Evolutionary conservation across 2,888 invertebrate genomes (phyloP), one percentile per base, ranked within the genome.

Genomic region (Drosophila hamatofila): DNA sequence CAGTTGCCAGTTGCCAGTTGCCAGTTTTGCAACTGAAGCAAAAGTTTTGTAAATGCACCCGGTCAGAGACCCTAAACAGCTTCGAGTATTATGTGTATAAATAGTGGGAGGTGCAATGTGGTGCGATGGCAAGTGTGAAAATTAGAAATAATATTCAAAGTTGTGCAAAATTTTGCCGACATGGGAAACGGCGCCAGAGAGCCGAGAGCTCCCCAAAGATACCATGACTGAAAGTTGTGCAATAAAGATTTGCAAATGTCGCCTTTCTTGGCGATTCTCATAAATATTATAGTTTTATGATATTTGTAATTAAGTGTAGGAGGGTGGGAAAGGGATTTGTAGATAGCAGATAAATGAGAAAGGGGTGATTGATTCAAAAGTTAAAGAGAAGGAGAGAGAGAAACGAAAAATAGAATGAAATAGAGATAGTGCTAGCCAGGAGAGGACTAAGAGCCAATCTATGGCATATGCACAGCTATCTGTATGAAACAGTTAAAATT

Each of bases 1-100:
- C 54, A 48, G 48, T 48, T 46, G 42, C 21, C n/a, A n/a, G n/a
- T n/a, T n/a, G 42, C 21, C 55, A 54, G 61, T 61, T 64, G 55
- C 56, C 58, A 68, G 70, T 57, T 61, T 51, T 57, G 39, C 56
- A 71, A 63, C 71, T 71, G 70, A 33, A 58, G 72, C 63, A 58
- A 56, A 72, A 72, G 33, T 62, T 72, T 71, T 37, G 57, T 14
- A 58, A 63, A 72, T 62, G 56, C 62, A 70, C 39, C 27, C 56
- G 63, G 63, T 72, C 72, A 71, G 62, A 57, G 62, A 63, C 72
- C 63, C 57, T 57, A 57, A 71, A 57, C 56, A 41, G 25, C 48
- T 23, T 42, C 23, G 8, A 64, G 44, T 49, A 52, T 30, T 44
- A 25, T 27, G n/a, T 6, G 3, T 16, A 51, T 41, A 39, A 56